A percentile compares a stretch with the other conserved stretches of the same genome.
phyloP scores from a whole-genome alignment of 2,797 vertebrate genomes.

The Chaunax sp. region DNA sequence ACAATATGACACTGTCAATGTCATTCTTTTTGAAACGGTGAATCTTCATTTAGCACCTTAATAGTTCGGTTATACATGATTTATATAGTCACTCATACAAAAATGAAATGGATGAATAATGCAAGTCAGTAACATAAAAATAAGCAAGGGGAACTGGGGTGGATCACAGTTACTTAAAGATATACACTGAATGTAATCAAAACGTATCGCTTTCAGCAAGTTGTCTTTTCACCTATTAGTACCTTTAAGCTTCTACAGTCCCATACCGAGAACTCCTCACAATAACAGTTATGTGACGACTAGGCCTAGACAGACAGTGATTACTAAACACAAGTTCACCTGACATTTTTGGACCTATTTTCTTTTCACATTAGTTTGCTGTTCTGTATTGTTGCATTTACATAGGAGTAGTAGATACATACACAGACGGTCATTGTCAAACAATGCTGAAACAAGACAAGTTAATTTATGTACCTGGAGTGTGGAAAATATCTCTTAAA shows the following conservation, averaged over 20 bases:
- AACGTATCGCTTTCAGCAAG: conserved; percentile 70
- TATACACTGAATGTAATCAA: conserved; percentile 61
- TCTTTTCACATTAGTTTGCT: conserved; percentile 75
- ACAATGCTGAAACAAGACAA: conserved; percentile 56
- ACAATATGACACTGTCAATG: conserved; percentile 68
- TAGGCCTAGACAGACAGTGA: conserved; percentile 62
- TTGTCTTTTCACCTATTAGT: conserved; percentile 53
- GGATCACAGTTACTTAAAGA: conserved; percentile 72
- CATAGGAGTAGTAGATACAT: conserved; percentile 63
- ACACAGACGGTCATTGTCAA: conserved; percentile 72
- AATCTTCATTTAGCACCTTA: conserved; percentile 84
- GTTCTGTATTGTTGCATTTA: conserved; percentile 65
- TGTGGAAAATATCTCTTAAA: conserved; percentile 55
- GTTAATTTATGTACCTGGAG: conserved; percentile 66
- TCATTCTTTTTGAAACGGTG: conserved; percentile 70
- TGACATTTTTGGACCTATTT: conserved; percentile 69
- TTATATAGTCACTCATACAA: conserved; percentile 81
- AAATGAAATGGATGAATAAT: conserved; percentile 77
- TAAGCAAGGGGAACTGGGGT: conserved; percentile 54
- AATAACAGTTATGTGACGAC: conserved; percentile 48
- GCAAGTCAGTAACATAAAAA: conserved; percentile 78
- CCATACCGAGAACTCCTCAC: conserved; percentile 47
- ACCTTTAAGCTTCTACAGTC: conserved; percentile 61
- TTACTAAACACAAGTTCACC: conserved; percentile 62
- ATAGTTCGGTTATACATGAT: conserved; percentile 79